These are phyloP conservation scores for Metacarcinus magister DNA, from an alignment of 2,888 invertebrate genomes.

Conservation along the genomic window DNA sequence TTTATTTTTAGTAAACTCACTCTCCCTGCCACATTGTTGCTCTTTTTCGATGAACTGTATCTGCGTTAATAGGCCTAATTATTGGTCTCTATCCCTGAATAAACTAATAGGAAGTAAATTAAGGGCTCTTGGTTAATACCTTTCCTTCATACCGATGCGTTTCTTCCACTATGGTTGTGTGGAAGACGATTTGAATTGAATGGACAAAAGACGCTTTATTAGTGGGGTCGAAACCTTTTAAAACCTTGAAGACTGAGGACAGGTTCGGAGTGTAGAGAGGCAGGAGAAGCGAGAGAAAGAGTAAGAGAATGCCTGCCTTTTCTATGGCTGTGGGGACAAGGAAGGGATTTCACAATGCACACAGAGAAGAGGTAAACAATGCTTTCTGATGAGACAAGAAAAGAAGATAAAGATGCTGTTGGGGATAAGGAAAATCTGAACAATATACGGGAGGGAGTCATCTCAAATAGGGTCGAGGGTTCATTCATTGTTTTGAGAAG, in stretches of 20 bases:
- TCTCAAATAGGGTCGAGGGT: neutral
- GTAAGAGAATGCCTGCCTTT: neutral
- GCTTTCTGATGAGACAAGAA: conserved; percentile 15
- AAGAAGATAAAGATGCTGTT: conserved; percentile 31
- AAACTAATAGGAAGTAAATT: neutral
- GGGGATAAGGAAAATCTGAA: neutral
- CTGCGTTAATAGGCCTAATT: neutral
- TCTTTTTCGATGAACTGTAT: neutral
- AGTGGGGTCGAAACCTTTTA: neutral
- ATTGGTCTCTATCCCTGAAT: neutral
- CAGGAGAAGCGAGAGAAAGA: neutral
- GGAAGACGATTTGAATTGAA: neutral
- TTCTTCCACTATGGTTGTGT: neutral
- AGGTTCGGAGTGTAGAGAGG: neutral
- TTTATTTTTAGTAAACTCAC: neutral
- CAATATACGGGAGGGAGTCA: conserved; percentile 14
- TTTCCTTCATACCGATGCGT: neutral
- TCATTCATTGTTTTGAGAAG: neutral
- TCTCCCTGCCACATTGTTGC: neutral
- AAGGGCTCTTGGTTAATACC: neutral
- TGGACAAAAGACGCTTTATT: neutral
- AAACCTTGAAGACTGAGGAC: neutral
- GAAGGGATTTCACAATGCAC: neutral
- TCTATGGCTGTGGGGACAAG: neutral
- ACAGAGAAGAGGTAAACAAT: conserved; percentile 22